A percentile compares a stretch with the other conserved stretches of the same genome.
Conservation (phyloP, 2,888 invertebrate genomes). For the Xanthia togata region DNA sequence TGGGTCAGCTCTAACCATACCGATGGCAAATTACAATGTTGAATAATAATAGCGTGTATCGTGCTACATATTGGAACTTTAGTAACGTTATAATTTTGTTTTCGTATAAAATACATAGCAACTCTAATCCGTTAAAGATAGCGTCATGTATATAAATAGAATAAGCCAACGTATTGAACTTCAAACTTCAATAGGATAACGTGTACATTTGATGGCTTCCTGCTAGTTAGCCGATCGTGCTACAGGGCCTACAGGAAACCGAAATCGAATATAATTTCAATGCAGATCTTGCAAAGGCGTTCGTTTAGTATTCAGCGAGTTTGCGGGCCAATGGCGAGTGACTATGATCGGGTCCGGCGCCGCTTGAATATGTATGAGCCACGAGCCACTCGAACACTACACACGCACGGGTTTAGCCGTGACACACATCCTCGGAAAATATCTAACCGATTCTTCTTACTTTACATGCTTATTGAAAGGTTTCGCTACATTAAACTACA, state of each 20-base stretch:
- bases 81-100: slow-evolving; percentile 68
- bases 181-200: slow-evolving; percentile 49
- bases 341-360: slow-evolving; percentile 78
- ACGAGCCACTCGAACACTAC: slow-evolving; percentile 79
- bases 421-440: slow-evolving; percentile 83
- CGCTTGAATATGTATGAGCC: slow-evolving; percentile 87
- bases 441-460: slow-evolving; percentile 74
- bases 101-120: slow-evolving; percentile 53
- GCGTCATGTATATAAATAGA: slow-evolving; percentile 67
- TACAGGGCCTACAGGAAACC: slow-evolving; percentile 74
- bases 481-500: slow-evolving; percentile 63
- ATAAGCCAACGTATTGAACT: slow-evolving; percentile 47
- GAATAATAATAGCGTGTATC: slow-evolving; percentile 66
- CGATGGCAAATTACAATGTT: slow-evolving; percentile 64
- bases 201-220: slow-evolving; percentile 66
- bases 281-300: slow-evolving; percentile 82
- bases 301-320: slow-evolving; percentile 85
- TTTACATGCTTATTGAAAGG: slow-evolving; percentile 62
- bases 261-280: slow-evolving; percentile 83
- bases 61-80: slow-evolving; percentile 54
- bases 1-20: slow-evolving; percentile 82
- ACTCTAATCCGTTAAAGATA: slow-evolving; percentile 67
- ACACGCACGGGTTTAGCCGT: slow-evolving; percentile 83
- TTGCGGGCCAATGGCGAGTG: slow-evolving; percentile 84
- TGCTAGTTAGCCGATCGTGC: slow-evolving; percentile 69